phyloP scores from a whole-genome alignment of 2,797 vertebrate genomes.

The Karalla daura region DNA sequence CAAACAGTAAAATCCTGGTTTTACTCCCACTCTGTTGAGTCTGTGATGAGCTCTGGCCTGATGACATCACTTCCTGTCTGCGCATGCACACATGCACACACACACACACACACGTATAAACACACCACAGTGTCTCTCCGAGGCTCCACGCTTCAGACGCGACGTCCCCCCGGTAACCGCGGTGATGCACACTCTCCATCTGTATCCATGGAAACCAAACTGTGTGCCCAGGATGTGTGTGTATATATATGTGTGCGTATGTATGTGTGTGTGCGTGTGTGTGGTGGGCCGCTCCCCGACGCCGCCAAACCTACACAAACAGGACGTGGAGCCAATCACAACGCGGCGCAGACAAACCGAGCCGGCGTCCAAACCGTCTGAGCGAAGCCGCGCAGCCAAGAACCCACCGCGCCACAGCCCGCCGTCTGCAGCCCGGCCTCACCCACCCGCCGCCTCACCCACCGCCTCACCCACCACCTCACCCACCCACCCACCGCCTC shows the following conservation, averaged over 20 bases:
- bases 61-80: no score
- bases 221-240: constrained; percentile 45
- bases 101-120: constrained; percentile 35
- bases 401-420: constrained; percentile 68
- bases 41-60: no score
- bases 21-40: no score
- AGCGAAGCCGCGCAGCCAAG: constrained; percentile 63
- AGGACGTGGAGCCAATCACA: constrained; percentile 72
- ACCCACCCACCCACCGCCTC: no score
- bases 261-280: no score
- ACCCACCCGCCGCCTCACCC: no score
- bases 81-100: no score
- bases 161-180: constrained; percentile 60
- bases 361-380: constrained; percentile 64
- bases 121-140: constrained; percentile 60
- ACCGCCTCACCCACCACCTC: no score
- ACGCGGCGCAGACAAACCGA: constrained; percentile 66
- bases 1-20: no score
- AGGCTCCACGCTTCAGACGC: constrained; percentile 54
- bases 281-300: constrained; percentile 41
- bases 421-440: constrained; percentile 49
- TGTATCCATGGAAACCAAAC: constrained; percentile 69
- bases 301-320: constrained; percentile 76
- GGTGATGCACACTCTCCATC: constrained; percentile 63
- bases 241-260: no score